These are phyloP conservation scores for Cryptotis parvus DNA, from an alignment of 2,113 vertebrate genomes.

Conservation along the genomic window DNA sequence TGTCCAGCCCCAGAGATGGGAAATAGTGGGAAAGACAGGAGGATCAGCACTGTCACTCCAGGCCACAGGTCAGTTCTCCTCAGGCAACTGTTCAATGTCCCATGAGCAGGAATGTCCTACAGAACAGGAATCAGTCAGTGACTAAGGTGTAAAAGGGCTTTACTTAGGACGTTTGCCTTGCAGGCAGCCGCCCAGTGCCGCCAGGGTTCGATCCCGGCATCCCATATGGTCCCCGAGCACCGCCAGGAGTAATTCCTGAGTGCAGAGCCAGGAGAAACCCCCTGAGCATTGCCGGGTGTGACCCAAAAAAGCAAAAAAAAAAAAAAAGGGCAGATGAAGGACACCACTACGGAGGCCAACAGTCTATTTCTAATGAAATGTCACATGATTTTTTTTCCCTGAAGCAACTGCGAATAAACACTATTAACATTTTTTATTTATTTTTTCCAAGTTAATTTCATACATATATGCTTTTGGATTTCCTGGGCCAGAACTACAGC, in stretches of 20 bases:
- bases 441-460: slow-evolving; percentile 41
- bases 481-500: no score
- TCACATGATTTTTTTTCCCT: neutral
- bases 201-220: no score
- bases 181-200: no score
- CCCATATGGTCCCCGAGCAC: no score
- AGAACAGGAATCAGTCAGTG: neutral
- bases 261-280: no score
- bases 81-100: neutral
- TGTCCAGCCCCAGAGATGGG: neutral
- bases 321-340: neutral
- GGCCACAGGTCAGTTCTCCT: neutral
- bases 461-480: neutral
- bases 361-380: neutral
- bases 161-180: no score
- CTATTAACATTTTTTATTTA: neutral
- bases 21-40: neutral
- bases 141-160: neutral
- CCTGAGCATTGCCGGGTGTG: no score
- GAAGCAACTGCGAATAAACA: slow-evolving; percentile 18
- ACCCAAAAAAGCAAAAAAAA: no score
- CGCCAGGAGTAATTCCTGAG: no score
- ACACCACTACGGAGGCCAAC: neutral
- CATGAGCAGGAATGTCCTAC: neutral
- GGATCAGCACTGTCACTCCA: neutral